Evolutionary conservation across 2,113 vertebrate genomes (phyloP).

Genomic region (Tiliqua scincoides): DNA sequence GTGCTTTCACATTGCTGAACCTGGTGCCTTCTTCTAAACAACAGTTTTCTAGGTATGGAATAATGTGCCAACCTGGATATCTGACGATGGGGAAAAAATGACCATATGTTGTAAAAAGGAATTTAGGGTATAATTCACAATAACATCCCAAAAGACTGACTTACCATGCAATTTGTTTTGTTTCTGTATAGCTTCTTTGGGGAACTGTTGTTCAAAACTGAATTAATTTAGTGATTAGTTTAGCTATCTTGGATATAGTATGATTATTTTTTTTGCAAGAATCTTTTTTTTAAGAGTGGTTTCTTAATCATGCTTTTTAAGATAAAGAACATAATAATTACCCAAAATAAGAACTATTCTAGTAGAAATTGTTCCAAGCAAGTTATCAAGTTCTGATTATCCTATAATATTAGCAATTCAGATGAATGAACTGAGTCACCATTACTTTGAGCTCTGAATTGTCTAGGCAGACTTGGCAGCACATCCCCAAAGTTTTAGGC

Average conservation of each 20-base stretch:
- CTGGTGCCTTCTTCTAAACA: neutral
- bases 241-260: neutral
- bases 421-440: too few species aligned
- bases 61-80: too few species aligned
- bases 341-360: neutral
- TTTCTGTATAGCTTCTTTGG: neutral
- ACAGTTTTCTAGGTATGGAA: too few species aligned
- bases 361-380: too few species aligned
- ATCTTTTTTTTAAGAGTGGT: neutral
- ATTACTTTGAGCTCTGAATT: too few species aligned
- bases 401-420: too few species aligned
- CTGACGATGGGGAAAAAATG: neutral
- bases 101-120: neutral
- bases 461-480: too few species aligned
- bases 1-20: neutral
- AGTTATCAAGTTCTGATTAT: too few species aligned
- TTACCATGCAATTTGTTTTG: neutral
- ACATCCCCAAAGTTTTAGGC: too few species aligned
- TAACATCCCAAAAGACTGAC: neutral
- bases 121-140: neutral
- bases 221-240: neutral
- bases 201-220: neutral
- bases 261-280: neutral
- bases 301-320: neutral
- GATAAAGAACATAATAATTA: neutral